Percentiles rank a stretch among this genome's conserved stretches.
Evolutionary conservation across 1,140 invertebrate genomes (phyloP).

Genomic region (Choristoneura fumiferana): DNA sequence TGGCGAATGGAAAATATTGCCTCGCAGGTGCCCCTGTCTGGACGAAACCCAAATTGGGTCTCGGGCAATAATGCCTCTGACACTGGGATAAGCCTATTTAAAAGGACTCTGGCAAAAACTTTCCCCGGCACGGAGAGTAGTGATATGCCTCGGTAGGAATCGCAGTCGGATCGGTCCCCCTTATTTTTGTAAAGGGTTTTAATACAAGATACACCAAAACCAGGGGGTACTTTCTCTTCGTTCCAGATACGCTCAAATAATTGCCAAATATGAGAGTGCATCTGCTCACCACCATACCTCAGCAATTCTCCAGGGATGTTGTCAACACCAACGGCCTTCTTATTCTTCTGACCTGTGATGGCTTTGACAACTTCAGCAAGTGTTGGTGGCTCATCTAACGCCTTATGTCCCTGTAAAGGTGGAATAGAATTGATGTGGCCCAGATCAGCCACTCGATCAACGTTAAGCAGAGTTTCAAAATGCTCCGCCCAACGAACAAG

Average conservation of each 20-base stretch:
- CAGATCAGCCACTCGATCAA: neutral
- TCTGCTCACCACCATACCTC: slow-evolving; percentile 29
- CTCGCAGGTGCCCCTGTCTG: no score
- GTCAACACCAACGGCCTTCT: slow-evolving; percentile 30
- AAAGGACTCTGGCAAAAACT: slow-evolving; percentile 32
- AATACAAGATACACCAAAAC: slow-evolving; percentile 30
- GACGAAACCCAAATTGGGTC: no score
- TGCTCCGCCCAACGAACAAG: neutral
- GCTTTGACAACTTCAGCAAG: slow-evolving; percentile 17
- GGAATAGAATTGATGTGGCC: slow-evolving; percentile 13
- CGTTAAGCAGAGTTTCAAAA: neutral
- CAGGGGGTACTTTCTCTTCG: slow-evolving; percentile 21
- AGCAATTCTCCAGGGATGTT: slow-evolving; percentile 26
- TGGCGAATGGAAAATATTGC: no score
- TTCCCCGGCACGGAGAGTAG: slow-evolving; percentile 35
- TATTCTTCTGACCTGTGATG: slow-evolving; percentile 28
- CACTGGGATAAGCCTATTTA: slow-evolving; percentile 27
- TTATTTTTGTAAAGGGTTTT: slow-evolving; percentile 32
- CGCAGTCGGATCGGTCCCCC: slow-evolving; percentile 29
- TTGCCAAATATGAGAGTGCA: slow-evolving; percentile 25
- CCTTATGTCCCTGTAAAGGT: neutral
- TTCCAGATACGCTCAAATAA: slow-evolving; percentile 30
- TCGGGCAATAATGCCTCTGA: slow-evolving; percentile 32
- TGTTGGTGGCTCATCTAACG: slow-evolving; percentile 23
- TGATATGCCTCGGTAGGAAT: slow-evolving; percentile 34